These are phyloP conservation scores for Rhyacophila brunnea DNA, from an alignment of 1,140 invertebrate species.

Conservation along the genomic window DNA sequence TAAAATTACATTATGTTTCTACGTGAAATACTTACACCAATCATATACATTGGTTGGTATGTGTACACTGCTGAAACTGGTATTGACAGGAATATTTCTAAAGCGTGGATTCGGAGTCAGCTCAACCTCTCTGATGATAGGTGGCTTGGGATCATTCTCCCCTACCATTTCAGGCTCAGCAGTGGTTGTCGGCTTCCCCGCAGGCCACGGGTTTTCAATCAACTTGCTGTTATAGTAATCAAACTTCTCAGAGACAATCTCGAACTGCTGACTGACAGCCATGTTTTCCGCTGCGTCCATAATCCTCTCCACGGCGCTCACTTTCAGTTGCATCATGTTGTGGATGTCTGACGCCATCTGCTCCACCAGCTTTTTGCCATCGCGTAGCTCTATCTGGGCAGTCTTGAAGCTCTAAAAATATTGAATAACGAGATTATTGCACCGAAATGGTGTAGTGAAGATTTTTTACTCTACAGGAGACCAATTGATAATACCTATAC, in stretches of 20 bases:
- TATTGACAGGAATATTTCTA: constrained; percentile 77
- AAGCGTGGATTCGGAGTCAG: constrained; percentile 75
- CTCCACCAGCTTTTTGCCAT: constrained; percentile 69
- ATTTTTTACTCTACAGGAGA: too few species aligned
- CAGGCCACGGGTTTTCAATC: constrained; percentile 49
- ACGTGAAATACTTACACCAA: constrained; percentile 76
- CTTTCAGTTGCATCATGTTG: constrained; percentile 81
- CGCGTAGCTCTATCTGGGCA: constrained; percentile 65
- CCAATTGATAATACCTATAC: too few species aligned
- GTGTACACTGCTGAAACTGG: constrained; percentile 84
- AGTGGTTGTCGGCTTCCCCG: constrained; percentile 46
- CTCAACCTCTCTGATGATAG: constrained; percentile 54
- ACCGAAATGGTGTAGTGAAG: too few species aligned
- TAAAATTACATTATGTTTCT: too few species aligned
- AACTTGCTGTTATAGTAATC: constrained; percentile 75
- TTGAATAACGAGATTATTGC: too few species aligned
- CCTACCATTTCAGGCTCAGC: constrained; percentile 48
- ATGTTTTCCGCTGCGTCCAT: constrained; percentile 79
- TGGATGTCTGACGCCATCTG: constrained; percentile 77
- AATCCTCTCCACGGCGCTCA: constrained; percentile 79
- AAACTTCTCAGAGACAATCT: constrained; percentile 63
- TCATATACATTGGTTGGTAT: constrained; percentile 95
- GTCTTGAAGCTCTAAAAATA: constrained; percentile 68
- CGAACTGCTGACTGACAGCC: constrained; percentile 59
- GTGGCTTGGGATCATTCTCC: constrained; percentile 54